A percentile compares a stretch with the other conserved stretches of the same genome.
Evolutionary conservation across 2,888 invertebrate species (phyloP).

Genomic region (Drosophila austrosaltans): DNA sequence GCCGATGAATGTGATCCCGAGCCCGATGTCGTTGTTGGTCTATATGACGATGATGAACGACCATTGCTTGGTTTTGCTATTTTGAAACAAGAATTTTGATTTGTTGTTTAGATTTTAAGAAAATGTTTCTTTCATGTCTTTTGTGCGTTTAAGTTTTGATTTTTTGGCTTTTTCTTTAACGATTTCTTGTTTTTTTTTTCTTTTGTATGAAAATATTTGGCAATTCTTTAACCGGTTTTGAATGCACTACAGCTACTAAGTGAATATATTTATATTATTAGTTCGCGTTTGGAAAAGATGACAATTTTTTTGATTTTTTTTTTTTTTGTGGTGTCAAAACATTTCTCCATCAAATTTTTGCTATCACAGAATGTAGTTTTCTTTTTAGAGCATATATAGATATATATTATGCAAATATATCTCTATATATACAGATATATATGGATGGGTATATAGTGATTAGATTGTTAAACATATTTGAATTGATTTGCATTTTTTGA

Average conservation of each 20-base stretch:
- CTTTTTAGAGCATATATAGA: neutral
- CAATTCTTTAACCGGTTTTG: conserved; percentile 69
- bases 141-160: conserved; percentile 48
- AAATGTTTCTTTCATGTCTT: conserved; percentile 49
- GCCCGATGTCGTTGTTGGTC: conserved; percentile 81
- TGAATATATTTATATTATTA: neutral
- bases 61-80: conserved; percentile 83
- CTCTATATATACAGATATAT: neutral
- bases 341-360: conserved; percentile 23
- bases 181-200: conserved; percentile 45
- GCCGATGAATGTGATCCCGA: conserved; percentile 82
- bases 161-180: conserved; percentile 38
- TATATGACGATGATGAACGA: conserved; percentile 83
- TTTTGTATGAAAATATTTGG: conserved; percentile 43
- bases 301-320: neutral
- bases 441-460: neutral
- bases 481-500: conserved; percentile 20
- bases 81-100: conserved; percentile 64
- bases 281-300: neutral
- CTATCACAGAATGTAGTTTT: conserved; percentile 34
- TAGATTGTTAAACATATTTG: conserved; percentile 4
- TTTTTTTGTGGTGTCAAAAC: conserved; percentile 16
- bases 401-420: conserved; percentile 4
- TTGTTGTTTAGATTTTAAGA: conserved; percentile 68
- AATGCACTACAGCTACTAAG: conserved; percentile 70